Percentiles rank a stretch among this genome's conserved stretches.
Conservation (phyloP, 2,888 invertebrate species). For the Trissolcus brochymenae region DNA sequence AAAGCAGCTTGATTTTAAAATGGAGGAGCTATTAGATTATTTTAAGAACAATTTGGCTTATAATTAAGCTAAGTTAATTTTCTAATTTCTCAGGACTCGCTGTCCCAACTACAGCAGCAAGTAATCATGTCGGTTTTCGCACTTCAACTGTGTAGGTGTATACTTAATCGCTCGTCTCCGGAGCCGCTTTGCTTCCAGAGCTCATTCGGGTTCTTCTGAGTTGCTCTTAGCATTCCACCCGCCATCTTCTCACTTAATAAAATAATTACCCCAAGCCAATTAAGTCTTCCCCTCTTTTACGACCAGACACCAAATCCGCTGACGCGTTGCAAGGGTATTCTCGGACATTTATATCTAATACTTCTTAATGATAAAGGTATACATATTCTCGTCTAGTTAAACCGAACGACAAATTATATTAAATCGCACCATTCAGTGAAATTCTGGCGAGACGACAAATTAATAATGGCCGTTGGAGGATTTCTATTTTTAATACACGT, state of each 20-base stretch:
- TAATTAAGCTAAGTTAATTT: slow-evolving; percentile 30
- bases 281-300: slow-evolving; percentile 65
- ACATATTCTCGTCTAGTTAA: slow-evolving; percentile 7
- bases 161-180: slow-evolving; percentile 69
- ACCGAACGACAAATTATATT: slow-evolving; percentile 5
- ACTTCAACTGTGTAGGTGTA: slow-evolving; percentile 63
- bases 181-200: slow-evolving; percentile 58
- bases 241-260: slow-evolving; percentile 77
- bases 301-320: slow-evolving; percentile 36
- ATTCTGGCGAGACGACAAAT: neutral
- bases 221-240: slow-evolving; percentile 74
- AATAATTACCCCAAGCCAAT: slow-evolving; percentile 76
- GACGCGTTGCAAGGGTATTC: slow-evolving; percentile 42
- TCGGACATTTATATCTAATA: slow-evolving; percentile 40
- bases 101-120: slow-evolving; percentile 32
- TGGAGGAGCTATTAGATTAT: too few species aligned
- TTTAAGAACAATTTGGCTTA: neutral
- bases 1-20: too few species aligned
- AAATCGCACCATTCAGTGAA: neutral
- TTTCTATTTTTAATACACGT: slow-evolving; percentile 1
- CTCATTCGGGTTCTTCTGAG: slow-evolving; percentile 60
- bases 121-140: slow-evolving; percentile 42
- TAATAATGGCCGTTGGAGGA: neutral
- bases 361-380: slow-evolving; percentile 27
- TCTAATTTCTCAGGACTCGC: slow-evolving; percentile 16